Percentiles rank a stretch among this genome's conserved stretches.
Evolutionary conservation across 2,888 invertebrate species (phyloP).

Genomic region (Nesidiocoris tenuis): DNA sequence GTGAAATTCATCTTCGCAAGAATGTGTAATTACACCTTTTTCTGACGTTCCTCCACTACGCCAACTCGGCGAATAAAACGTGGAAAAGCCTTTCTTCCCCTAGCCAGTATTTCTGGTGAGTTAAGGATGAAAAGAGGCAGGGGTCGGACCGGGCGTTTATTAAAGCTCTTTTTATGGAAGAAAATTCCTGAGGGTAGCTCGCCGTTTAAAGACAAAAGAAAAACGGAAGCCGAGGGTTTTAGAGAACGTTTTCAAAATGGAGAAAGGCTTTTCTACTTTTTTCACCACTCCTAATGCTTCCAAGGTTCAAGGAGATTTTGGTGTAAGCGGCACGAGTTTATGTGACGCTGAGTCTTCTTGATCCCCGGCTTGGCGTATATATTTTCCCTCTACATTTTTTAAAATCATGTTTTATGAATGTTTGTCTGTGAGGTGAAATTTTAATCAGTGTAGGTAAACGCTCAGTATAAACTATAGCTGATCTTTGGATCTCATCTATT

Average conservation of each 20-base stretch:
- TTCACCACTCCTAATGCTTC: neutral
- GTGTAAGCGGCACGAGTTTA: too few species aligned
- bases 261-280: neutral
- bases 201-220: conserved; percentile 31
- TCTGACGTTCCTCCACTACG: conserved; percentile 19
- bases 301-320: neutral
- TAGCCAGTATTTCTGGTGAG: neutral
- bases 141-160: conserved; percentile 28
- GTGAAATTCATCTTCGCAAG: conserved; percentile 42
- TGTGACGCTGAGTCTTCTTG: too few species aligned
- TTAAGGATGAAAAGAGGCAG: conserved; percentile 5
- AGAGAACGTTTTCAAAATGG: conserved; percentile 26
- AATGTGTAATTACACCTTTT: conserved; percentile 42
- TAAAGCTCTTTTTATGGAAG: conserved; percentile 34
- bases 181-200: conserved; percentile 21
- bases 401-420: too few species aligned
- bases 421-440: too few species aligned
- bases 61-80: conserved; percentile 9
- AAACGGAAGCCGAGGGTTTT: conserved; percentile 3
- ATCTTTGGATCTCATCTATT: too few species aligned
- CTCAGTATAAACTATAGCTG: too few species aligned
- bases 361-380: too few species aligned
- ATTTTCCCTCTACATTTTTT: too few species aligned
- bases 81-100: neutral
- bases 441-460: too few species aligned